Evolutionary conservation across 2,113 vertebrate species (phyloP).

Genomic region (Hyaena hyaena): DNA sequence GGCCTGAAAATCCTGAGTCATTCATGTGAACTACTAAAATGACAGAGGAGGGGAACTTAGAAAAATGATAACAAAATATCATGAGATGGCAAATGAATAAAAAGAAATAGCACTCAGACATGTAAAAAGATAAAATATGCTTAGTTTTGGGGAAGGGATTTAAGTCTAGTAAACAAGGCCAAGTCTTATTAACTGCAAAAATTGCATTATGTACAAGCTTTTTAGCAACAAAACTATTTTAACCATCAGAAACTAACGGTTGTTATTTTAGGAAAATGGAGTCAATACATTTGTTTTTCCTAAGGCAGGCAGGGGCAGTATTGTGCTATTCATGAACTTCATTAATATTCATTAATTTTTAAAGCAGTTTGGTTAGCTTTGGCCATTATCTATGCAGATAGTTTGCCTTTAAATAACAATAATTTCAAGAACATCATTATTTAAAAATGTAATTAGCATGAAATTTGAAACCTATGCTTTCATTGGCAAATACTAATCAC

Average conservation of each 20-base stretch:
- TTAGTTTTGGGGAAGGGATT: constrained; percentile 40
- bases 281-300: constrained; percentile 76
- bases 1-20: constrained; percentile 51
- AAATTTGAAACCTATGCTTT: constrained; percentile 60
- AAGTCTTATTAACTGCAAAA: constrained; percentile 64
- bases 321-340: constrained; percentile 64
- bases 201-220: constrained; percentile 43
- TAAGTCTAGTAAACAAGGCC: constrained; percentile 53
- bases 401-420: constrained; percentile 77
- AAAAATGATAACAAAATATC: constrained; percentile 37
- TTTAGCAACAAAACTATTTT: constrained; percentile 73
- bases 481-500: constrained; percentile 51
- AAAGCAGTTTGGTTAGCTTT: constrained; percentile 67
- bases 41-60: background rate
- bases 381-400: constrained; percentile 65
- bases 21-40: constrained; percentile 48
- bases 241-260: constrained; percentile 66
- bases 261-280: constrained; percentile 75
- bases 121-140: constrained; percentile 40
- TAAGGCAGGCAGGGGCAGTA: constrained; percentile 61
- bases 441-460: constrained; percentile 71
- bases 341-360: constrained; percentile 77
- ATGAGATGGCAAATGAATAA: constrained; percentile 57
- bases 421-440: constrained; percentile 69
- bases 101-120: constrained; percentile 56